phyloP scores from a whole-genome alignment of 2,888 invertebrate genomes.

The Eupithecia centaureata region DNA sequence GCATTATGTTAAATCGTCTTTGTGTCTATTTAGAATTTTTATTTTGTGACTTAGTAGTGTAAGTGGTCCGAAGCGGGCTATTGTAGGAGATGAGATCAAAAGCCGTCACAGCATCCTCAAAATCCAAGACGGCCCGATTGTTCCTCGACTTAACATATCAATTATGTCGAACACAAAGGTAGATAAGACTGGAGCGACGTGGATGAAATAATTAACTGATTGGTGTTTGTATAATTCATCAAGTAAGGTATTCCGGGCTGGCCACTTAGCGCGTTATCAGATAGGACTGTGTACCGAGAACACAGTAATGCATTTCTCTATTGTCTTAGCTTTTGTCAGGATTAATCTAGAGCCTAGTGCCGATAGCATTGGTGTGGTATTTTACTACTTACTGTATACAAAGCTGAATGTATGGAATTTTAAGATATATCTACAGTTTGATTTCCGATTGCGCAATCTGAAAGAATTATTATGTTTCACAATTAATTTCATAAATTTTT shows the following conservation, averaged over 20 bases:
- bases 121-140: constrained; percentile 73
- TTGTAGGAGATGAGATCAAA: constrained; percentile 35
- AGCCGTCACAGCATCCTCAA: constrained; percentile 50
- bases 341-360: constrained; percentile 62
- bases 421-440: no score
- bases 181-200: constrained; percentile 81
- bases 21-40: constrained; percentile 59
- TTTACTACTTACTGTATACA: background rate
- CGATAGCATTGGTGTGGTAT: constrained; percentile 45
- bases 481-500: no score
- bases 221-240: constrained; percentile 83
- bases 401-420: background rate
- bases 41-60: constrained; percentile 47
- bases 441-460: no score
- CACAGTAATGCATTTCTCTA: constrained; percentile 69
- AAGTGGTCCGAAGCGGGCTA: constrained; percentile 52
- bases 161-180: constrained; percentile 80
- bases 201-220: constrained; percentile 84
- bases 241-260: constrained; percentile 63
- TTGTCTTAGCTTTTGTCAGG: constrained; percentile 60
- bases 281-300: constrained; percentile 67
- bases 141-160: constrained; percentile 82
- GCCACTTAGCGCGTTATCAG: constrained; percentile 78
- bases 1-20: constrained; percentile 75
- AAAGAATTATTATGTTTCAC: no score